Evolutionary conservation across 1,140 invertebrate genomes (phyloP), one percentile per base, ranked within the genome.

Genomic region (Dendrolimus punctatus): DNA sequence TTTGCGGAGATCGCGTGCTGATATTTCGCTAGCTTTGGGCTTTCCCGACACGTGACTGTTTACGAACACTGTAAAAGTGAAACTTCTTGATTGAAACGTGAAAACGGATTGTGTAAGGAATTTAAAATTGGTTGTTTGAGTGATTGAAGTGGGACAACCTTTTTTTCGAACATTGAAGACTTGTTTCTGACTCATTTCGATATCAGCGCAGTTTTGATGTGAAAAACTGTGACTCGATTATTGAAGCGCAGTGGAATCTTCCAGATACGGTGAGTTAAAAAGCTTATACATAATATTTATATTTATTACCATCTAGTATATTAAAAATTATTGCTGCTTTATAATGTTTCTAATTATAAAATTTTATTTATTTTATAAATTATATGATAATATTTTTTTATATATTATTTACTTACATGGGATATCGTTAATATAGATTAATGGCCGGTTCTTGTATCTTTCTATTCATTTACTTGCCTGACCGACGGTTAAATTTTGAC

Each of bases 221-320:
- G 64, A 50, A 70, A 79, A 85, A 83, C 73, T 82, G 82, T 75
- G 73, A 66, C 66, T 79, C 56, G 82, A 82, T 57, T 83, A 80
- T 85, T 85, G 77, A 73, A 59, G 61, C 60, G 59, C 39, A 58
- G 58, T 39, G 51, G 49, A 51, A 43, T 57, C 66, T 67, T 73
- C 68, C 67, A 10, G 48, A 65, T 64, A 83, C 71, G 78, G 80
- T 85, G 71, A 81, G 79, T 66, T 23, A 23, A 23, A 23, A 23
- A 23, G 23, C 23, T 23, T 23, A 23, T 23, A 23, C 23, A 23
- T 23, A 23, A 23, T 23, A 23, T 23, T 23, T 23, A 23, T 3
- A 23, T 23, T 23, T 23, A 23, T 23, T 3, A 23, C 23, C 23
- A 23, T 23, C 23, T 23, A 23, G 23, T 23, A 23, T 23, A 23